Evolutionary conservation across 2,797 vertebrate genomes (phyloP).

Genomic region (Sibirionetta formosa): DNA sequence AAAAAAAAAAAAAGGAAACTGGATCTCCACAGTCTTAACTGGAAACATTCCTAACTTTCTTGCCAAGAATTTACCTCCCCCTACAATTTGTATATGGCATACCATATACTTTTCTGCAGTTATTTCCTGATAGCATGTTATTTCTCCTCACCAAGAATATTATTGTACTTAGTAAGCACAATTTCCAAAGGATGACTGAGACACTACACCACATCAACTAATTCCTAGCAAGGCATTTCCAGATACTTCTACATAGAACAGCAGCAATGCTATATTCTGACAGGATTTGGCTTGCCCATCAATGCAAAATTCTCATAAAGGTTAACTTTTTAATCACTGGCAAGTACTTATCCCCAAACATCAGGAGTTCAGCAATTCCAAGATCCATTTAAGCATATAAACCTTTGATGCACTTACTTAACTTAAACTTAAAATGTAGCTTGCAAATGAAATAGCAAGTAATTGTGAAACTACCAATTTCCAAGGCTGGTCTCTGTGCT

Average conservation of each 20-base stretch:
- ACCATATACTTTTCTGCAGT: conserved; percentile 72
- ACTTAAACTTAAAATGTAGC: neutral
- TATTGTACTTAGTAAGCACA: conserved; percentile 62
- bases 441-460: neutral
- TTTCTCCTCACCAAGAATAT: conserved; percentile 74
- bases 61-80: conserved; percentile 67
- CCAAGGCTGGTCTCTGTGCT: neutral
- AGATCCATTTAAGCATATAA: neutral
- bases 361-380: neutral
- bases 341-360: neutral
- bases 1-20: neutral
- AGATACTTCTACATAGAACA: neutral
- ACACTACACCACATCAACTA: conserved; percentile 12
- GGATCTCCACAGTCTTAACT: neutral
- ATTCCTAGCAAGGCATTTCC: conserved; percentile 38
- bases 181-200: conserved; percentile 61
- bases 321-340: neutral
- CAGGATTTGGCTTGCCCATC: neutral
- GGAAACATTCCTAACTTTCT: conserved; percentile 45
- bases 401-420: neutral
- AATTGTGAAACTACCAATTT: neutral
- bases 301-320: neutral
- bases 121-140: conserved; percentile 73
- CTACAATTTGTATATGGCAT: conserved; percentile 71
- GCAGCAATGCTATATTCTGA: neutral